These are phyloP conservation scores for Agrochola lychnidis DNA, from an alignment of 2,888 invertebrate genomes.

Conservation along the genomic window DNA sequence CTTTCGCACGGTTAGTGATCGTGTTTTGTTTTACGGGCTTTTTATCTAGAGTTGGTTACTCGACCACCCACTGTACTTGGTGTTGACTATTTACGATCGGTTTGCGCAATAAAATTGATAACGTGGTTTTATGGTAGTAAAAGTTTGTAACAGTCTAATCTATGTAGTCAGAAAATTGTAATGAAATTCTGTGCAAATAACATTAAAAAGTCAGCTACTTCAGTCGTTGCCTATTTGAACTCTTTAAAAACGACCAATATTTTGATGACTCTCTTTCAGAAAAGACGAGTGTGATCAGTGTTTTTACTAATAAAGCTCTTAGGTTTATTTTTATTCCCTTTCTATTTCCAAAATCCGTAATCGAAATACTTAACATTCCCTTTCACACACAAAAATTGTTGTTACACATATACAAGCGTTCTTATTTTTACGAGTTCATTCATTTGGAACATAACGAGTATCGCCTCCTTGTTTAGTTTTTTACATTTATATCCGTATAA, in stretches of 20 bases:
- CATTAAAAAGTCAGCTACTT: not conserved
- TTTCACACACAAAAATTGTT: conserved; percentile 41
- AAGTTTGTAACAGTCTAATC: conserved; percentile 20
- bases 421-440: conserved; percentile 59
- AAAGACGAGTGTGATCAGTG: not conserved
- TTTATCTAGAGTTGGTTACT: conserved; percentile 40
- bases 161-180: not conserved
- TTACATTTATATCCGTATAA: conserved; percentile 62
- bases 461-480: conserved; percentile 59
- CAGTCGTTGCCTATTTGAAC: not conserved
- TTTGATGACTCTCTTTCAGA: not conserved
- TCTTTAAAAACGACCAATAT: not conserved
- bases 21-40: conserved; percentile 70
- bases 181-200: not conserved
- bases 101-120: conserved; percentile 55
- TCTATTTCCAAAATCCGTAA: conserved; percentile 15
- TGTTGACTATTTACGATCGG: conserved; percentile 50
- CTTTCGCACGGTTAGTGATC: conserved; percentile 64
- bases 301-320: conserved; percentile 6
- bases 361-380: conserved; percentile 38
- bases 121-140: conserved; percentile 30
- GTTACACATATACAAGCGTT: conserved; percentile 34
- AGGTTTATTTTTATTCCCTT: conserved; percentile 23
- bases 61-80: conserved; percentile 58
- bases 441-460: conserved; percentile 60